phyloP scores from a whole-genome alignment of 2,113 vertebrate genomes.

The Nerophis ophidion region DNA sequence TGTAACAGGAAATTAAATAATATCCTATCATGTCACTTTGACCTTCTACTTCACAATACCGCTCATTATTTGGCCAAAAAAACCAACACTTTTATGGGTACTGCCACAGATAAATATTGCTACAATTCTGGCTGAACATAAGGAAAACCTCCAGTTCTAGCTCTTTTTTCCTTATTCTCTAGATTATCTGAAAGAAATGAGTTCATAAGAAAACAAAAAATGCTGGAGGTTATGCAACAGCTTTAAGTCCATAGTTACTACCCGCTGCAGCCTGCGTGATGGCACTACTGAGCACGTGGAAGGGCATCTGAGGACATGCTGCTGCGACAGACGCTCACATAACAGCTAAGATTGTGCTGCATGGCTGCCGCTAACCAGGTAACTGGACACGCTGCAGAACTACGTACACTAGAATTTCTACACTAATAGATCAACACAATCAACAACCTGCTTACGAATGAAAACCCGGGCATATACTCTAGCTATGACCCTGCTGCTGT shows the following conservation, averaged over 20 bases:
- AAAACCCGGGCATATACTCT: background rate
- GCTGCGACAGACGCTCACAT: conserved; percentile 37
- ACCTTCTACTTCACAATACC: background rate
- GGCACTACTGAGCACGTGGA: conserved; percentile 21
- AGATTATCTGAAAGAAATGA: background rate
- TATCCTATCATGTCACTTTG: conserved; percentile 2
- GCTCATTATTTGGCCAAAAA: background rate
- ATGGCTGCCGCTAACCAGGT: conserved; percentile 24
- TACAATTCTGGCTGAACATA: background rate
- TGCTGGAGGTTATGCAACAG: conserved; percentile 1
- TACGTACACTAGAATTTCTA: background rate
- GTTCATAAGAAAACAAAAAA: background rate
- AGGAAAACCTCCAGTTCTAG: too few relatives aligned
- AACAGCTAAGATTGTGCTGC: conserved; percentile 39
- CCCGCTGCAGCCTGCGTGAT: conserved; percentile 13
- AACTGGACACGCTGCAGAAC: background rate
- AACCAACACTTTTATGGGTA: background rate
- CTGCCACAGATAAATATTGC: background rate
- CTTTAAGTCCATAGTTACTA: background rate
- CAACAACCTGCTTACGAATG: conserved; percentile 6
- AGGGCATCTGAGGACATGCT: conserved; percentile 39
- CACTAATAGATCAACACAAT: background rate
- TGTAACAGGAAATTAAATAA: background rate
- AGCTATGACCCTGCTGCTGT: background rate
- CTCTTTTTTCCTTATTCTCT: background rate